Percentiles rank a stretch among this genome's conserved stretches.
phyloP scores from a whole-genome alignment of 2,888 invertebrate genomes.

The Cancer borealis region DNA sequence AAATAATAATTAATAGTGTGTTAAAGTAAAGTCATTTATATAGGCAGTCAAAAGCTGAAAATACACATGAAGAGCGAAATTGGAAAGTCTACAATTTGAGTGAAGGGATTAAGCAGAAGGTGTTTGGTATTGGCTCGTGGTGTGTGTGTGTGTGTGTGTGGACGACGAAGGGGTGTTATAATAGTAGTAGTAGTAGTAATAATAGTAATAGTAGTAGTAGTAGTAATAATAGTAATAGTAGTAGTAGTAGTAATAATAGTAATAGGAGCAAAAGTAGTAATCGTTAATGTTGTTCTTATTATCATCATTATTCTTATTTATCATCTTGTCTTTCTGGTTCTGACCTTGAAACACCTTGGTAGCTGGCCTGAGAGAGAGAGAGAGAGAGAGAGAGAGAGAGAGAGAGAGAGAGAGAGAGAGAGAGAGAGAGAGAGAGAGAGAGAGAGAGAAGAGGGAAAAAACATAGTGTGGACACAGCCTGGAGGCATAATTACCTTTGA shows the following conservation, averaged over 20 bases:
- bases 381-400: too few relatives aligned
- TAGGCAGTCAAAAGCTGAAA: too few relatives aligned
- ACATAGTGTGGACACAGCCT: too few relatives aligned
- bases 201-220: background rate
- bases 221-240: background rate
- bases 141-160: conserved; percentile 40
- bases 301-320: background rate
- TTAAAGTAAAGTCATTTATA: too few relatives aligned
- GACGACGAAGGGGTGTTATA: background rate
- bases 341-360: too few relatives aligned
- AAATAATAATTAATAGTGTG: too few relatives aligned
- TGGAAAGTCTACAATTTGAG: background rate
- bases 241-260: conserved; percentile 20
- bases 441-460: too few relatives aligned
- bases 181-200: background rate
- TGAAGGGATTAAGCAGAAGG: background rate
- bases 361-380: too few relatives aligned
- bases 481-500: too few relatives aligned
- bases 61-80: too few relatives aligned
- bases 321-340: background rate
- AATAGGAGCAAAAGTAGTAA: background rate
- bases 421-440: too few relatives aligned
- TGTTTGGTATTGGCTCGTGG: background rate
- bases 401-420: too few relatives aligned
- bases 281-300: background rate